Percentiles rank a stretch among this genome's conserved stretches.
Evolutionary conservation across 2,888 invertebrate species (phyloP).

Genomic region (Dorcus hopei): DNA sequence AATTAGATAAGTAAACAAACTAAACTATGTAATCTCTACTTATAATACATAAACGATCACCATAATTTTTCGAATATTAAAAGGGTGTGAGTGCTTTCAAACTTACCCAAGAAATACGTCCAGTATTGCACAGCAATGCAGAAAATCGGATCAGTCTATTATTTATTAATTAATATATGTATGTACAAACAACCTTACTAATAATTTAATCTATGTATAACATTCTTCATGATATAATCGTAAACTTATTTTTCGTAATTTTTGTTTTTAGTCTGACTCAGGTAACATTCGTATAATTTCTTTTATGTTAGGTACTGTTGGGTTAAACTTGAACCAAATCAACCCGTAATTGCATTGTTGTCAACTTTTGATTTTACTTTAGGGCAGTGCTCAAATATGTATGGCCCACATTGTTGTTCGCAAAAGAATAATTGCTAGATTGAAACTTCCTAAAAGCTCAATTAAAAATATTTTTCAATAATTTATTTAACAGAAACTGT

Average conservation of each 20-base stretch:
- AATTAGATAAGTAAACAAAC: background rate
- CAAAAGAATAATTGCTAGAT: no score
- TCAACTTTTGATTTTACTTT: no score
- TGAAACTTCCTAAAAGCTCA: no score
- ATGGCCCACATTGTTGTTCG: no score
- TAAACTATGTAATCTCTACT: background rate
- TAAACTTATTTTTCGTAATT: background rate
- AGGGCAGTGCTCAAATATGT: no score
- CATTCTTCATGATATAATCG: background rate
- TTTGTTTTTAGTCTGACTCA: no score
- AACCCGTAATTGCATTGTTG: no score
- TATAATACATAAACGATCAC: background rate
- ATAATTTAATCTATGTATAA: background rate
- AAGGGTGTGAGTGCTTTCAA: background rate
- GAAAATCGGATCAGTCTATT: constrained; percentile 47
- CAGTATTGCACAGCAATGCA: constrained; percentile 33
- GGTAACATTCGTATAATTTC: no score
- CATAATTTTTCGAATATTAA: background rate
- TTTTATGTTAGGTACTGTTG: no score
- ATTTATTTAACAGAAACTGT: no score
- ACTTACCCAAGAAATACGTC: constrained; percentile 17
- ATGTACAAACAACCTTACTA: constrained; percentile 14
- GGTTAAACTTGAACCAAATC: no score
- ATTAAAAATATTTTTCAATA: no score
- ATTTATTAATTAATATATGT: constrained; percentile 18